Conservation (phyloP, 1,140 invertebrate genomes). For the Diplogasteroides magnus region DNA sequence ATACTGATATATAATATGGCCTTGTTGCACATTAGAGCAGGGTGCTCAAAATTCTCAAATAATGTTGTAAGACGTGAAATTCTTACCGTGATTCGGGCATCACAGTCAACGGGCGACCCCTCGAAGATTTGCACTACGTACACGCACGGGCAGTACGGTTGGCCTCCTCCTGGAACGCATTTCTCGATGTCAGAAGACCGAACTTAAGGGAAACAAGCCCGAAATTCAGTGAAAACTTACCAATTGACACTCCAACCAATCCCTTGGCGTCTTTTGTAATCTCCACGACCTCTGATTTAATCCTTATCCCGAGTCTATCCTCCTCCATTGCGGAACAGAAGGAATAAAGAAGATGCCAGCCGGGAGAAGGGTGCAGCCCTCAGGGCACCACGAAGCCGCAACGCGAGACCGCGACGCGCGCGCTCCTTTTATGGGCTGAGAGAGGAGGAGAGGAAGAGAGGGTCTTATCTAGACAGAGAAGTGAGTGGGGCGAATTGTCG, state of each 20-base stretch:
- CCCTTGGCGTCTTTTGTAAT: constrained; percentile 89
- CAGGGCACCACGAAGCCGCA: no score
- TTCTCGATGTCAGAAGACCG: neutral
- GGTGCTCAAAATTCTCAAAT: neutral
- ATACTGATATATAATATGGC: no score
- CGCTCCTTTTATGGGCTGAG: neutral
- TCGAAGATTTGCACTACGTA: constrained; percentile 93
- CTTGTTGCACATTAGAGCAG: no score
- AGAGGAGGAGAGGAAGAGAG: constrained; percentile 1
- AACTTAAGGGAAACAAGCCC: neutral
- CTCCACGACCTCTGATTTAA: constrained; percentile 84
- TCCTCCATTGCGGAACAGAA: constrained; percentile 11
- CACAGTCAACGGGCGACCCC: constrained; percentile 82
- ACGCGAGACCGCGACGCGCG: no score
- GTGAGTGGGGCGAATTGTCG: neutral
- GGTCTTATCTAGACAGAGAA: neutral
- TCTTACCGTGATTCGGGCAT: constrained; percentile 79
- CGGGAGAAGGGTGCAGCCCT: no score
- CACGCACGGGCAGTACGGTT: constrained; percentile 87
- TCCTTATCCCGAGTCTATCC: constrained; percentile 74
- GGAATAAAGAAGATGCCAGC: neutral
- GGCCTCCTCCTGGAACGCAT: constrained; percentile 70
- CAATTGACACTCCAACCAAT: constrained; percentile 90
- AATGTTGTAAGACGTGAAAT: neutral
- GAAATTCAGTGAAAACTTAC: constrained; percentile 5